These are phyloP conservation scores for honey bee (Apis mellifera) DNA, from an alignment of 1,140 invertebrate species.

Conservation along the genomic window DNA sequence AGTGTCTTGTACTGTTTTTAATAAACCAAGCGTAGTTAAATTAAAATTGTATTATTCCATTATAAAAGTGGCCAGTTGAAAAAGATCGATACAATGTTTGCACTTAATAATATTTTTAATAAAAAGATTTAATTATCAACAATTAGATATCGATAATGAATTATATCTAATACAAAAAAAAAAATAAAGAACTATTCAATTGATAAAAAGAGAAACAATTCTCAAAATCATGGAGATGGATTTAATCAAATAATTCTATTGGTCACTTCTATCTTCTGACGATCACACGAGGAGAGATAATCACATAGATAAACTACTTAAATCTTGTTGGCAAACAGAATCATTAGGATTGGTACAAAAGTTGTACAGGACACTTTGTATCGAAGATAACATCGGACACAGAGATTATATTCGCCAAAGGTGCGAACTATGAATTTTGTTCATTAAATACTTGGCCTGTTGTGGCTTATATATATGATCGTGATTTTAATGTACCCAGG, in stretches of 20 bases:
- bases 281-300: not conserved
- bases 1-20: too few relatives aligned
- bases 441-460: slow-evolving; percentile 17
- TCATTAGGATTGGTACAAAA: not conserved
- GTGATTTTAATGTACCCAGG: slow-evolving; percentile 26
- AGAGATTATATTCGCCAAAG: slow-evolving; percentile 7
- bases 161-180: too few relatives aligned
- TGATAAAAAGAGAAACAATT: not conserved
- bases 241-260: too few relatives aligned
- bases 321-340: not conserved
- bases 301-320: not conserved
- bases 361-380: not conserved
- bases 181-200: too few relatives aligned
- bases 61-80: too few relatives aligned
- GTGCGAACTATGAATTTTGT: slow-evolving; percentile 28
- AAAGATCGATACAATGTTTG: too few relatives aligned
- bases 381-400: not conserved
- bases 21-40: too few relatives aligned
- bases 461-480: slow-evolving; percentile 15
- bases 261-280: too few relatives aligned
- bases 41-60: too few relatives aligned
- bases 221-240: not conserved
- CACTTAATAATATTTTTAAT: too few relatives aligned
- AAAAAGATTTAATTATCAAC: too few relatives aligned
- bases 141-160: too few relatives aligned